A percentile compares a stretch with the other conserved stretches of the same genome.
These are phyloP conservation scores for Erythrocercus mccallii DNA, from an alignment of 2,113 vertebrate genomes.

Conservation along the genomic window DNA sequence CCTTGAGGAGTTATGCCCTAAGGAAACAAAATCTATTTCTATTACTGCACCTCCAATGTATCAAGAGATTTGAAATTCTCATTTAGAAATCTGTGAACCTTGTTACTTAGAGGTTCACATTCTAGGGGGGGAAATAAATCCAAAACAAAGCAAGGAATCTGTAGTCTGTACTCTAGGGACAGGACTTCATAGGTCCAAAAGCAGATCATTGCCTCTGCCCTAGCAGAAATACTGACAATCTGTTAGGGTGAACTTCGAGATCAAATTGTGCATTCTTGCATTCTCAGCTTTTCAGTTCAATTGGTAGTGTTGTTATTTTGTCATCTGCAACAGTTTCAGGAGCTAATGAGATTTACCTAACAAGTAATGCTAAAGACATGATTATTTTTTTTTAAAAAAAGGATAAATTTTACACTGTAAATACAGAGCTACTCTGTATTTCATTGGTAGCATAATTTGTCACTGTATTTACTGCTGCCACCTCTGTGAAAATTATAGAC, in stretches of 20 bases:
- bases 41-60: not conserved
- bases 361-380: not conserved
- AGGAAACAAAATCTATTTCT: not conserved
- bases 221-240: not conserved
- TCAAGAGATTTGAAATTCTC: not conserved
- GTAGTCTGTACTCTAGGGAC: not conserved
- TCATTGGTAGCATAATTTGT: not conserved
- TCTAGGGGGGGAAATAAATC: not conserved
- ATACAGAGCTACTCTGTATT: not conserved
- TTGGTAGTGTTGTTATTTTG: not conserved
- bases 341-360: not conserved
- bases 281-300: not conserved
- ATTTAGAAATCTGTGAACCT: not conserved
- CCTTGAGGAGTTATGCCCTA: not conserved
- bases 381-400: not conserved
- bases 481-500: not conserved
- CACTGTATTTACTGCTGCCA: not conserved
- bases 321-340: not conserved
- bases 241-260: not conserved
- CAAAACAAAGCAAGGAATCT: not conserved
- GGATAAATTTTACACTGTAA: not conserved
- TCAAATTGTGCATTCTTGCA: not conserved
- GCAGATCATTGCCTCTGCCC: not conserved
- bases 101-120: not conserved
- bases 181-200: not conserved